Conservation (phyloP, 2,888 invertebrate genomes). For the Philonicus albiceps region DNA sequence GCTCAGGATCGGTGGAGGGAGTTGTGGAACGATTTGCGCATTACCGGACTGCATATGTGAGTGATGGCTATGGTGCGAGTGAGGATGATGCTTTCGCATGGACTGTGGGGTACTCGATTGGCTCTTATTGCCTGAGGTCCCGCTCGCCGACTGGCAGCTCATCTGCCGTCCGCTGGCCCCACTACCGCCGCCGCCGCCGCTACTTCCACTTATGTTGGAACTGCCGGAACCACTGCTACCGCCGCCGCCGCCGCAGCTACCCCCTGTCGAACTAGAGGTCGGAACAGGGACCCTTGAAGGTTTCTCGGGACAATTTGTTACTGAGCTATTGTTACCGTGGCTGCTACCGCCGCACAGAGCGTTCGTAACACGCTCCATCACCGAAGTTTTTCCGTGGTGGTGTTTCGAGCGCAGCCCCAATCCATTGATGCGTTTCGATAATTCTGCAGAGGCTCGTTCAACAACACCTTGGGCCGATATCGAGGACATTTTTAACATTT, state of each 20-base stretch:
- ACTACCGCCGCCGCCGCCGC: conserved; percentile 6
- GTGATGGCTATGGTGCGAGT: conserved; percentile 56
- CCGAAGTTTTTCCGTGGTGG: conserved; percentile 71
- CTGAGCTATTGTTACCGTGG: conserved; percentile 56
- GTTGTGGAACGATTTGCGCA: conserved; percentile 60
- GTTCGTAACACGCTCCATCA: conserved; percentile 88
- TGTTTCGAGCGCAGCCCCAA: conserved; percentile 72
- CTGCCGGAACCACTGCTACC: neutral
- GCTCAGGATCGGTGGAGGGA: conserved; percentile 68
- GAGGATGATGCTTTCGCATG: conserved; percentile 61
- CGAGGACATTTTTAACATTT: conserved; percentile 71
- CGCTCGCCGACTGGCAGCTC: neutral
- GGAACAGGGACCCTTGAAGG: conserved; percentile 62
- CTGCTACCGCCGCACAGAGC: conserved; percentile 79
- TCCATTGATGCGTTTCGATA: conserved; percentile 88
- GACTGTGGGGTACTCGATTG: conserved; percentile 59
- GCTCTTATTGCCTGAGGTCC: conserved; percentile 52
- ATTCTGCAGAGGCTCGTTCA: conserved; percentile 89
- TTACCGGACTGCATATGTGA: conserved; percentile 58
- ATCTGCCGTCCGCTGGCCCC: conserved; percentile 32
- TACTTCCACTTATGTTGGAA: neutral
- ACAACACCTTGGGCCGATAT: conserved; percentile 90
- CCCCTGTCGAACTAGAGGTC: conserved; percentile 46
- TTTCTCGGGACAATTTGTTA: conserved; percentile 63
- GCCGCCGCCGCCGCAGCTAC: conserved; percentile 28